Base-by-base conservation (phyloP, 1,140 invertebrate genomes). In the Scaptomyza hsui region DNA sequence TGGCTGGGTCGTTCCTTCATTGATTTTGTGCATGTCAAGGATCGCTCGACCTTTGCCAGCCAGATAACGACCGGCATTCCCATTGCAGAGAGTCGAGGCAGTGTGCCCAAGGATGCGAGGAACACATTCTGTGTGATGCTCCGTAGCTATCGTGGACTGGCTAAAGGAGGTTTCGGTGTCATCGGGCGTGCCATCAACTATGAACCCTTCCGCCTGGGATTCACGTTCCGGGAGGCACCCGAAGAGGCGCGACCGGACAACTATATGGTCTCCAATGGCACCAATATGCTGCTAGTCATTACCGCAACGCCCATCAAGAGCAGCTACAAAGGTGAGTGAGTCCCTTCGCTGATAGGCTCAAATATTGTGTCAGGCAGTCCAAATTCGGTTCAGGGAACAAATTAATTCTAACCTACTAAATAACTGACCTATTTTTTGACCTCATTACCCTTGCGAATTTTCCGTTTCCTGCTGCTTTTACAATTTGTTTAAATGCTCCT, bases 1-100 rank as follows among this genome's bases (percentile, higher is more conserved):
- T 96, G 96, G 95, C 92, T 96, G n/a, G 96, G 96, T 4, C 92
- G 95, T 44, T 96, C 95, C 2, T 97, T 98, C 77, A 96, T 97
- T 52, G 96, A 97, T 79, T 97, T 97, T 79, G 93, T 98, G 1
- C 96, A 97, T 91, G 94, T 95, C 0, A 95, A 95, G 90, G 96
- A 97, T 83, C 93, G 94, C 19, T 90, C 92, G 9, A 92, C 93
- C 9, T 94, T 96, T 61, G 92, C 93, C 5, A 93, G 93, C 61
- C 93, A 94, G 64, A 93, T 94, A 35, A 93, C 93, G 2, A 93
- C 91, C 1, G 93, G 92, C 55, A 80, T 93, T 15, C 93, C 93
- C 24, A 89, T 93, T 64, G 80, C 93, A 72, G 92, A 93, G 79
- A 91, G 90, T 0, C 69, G 90, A 10, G 90, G 72, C 41, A 82